phyloP scores from a whole-genome alignment of 2,113 vertebrate genomes.

The Potamarius usumacintae region DNA sequence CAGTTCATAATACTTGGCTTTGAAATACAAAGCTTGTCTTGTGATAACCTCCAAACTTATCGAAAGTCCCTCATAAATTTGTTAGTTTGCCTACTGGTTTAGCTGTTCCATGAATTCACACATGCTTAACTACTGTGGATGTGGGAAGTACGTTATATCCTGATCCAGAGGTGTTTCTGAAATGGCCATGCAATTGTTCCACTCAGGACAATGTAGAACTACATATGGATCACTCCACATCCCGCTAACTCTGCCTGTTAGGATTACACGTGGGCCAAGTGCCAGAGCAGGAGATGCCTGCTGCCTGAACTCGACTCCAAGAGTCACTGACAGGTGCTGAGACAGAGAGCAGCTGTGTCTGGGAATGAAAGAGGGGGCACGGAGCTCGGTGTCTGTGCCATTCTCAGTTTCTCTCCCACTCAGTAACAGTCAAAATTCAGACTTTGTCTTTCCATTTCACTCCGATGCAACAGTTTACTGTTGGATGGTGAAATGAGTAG shows the following conservation, averaged over 20 bases:
- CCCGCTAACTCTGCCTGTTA: slow-evolving; percentile 19
- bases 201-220: background rate
- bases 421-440: slow-evolving; percentile 15
- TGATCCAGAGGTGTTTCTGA: slow-evolving; percentile 17
- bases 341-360: slow-evolving; percentile 61
- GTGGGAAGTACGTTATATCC: background rate
- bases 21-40: background rate
- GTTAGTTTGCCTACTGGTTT: background rate
- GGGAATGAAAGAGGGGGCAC: slow-evolving; percentile 52
- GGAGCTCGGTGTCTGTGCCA: slow-evolving; percentile 57
- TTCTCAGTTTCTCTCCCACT: slow-evolving; percentile 58
- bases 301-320: slow-evolving; percentile 62
- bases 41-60: background rate
- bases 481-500: background rate
- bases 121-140: background rate
- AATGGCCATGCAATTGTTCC: background rate
- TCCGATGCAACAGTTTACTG: background rate
- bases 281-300: slow-evolving; percentile 50
- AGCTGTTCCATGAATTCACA: background rate
- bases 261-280: slow-evolving; percentile 59
- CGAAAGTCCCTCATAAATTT: background rate
- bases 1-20: background rate
- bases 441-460: slow-evolving; percentile 8
- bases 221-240: slow-evolving; percentile 13
- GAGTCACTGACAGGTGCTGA: slow-evolving; percentile 62